phyloP scores from a whole-genome alignment of 2,888 invertebrate genomes.

The Pammene aurita region DNA sequence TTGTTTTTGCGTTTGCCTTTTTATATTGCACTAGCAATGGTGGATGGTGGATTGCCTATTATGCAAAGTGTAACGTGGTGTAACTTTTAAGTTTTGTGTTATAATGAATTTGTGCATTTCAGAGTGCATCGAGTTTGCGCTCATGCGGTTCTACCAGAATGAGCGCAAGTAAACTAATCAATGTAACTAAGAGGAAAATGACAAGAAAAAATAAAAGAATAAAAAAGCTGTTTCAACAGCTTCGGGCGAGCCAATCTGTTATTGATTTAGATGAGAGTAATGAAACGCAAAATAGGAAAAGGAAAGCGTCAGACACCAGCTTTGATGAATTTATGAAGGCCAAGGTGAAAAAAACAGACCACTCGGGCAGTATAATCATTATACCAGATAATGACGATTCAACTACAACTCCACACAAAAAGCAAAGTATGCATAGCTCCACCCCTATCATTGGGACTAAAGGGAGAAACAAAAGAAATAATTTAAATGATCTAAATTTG shows the following conservation, averaged over 20 bases:
- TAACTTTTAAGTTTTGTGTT: neutral
- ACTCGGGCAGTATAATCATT: constrained; percentile 48
- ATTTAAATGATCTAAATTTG: constrained; percentile 39
- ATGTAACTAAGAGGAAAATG: constrained; percentile 48
- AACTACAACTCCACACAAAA: constrained; percentile 48
- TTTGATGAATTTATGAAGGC: constrained; percentile 11
- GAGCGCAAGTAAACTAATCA: constrained; percentile 48
- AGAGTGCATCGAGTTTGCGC: constrained; percentile 49
- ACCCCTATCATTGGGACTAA: constrained; percentile 57
- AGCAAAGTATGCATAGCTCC: constrained; percentile 54
- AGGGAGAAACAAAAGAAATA: constrained; percentile 31
- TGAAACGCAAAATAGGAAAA: constrained; percentile 15
- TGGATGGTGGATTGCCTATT: neutral
- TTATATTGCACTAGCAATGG: neutral
- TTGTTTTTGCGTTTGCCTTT: neutral
- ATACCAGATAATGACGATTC: constrained; percentile 55
- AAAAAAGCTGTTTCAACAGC: constrained; percentile 51
- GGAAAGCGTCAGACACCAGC: constrained; percentile 39
- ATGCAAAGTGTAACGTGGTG: neutral
- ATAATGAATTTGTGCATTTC: constrained; percentile 41
- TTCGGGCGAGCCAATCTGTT: constrained; percentile 51
- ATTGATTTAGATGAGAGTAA: constrained; percentile 48
- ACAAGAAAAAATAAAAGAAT: constrained; percentile 49
- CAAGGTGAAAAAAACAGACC: constrained; percentile 37
- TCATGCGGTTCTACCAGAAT: constrained; percentile 43